Evolutionary conservation across 37 sponge, comb jelly and placozoan species (phyloP), one percentile per base, ranked within the genome.

Genomic region (Spongilla lacustris): DNA sequence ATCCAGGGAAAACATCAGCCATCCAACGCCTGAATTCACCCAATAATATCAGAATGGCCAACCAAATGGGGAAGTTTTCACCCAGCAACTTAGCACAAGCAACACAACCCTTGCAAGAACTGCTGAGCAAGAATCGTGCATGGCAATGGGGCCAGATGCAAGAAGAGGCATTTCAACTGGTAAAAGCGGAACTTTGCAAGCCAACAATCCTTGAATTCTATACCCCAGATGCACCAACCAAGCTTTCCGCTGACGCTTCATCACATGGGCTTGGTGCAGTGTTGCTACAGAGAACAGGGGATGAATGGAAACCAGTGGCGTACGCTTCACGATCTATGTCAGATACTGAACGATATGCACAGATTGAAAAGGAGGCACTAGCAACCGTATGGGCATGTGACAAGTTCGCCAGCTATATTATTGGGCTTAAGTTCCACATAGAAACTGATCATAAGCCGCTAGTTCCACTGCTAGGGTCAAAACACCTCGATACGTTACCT

Each of bases 381-480:
- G 87, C 87, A 19, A 23, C 48, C 11, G 78, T 72, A 69, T 86
- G 86, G 86, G 72, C 49, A 4, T 78, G 79, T 69, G 88, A 81
- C 23, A 80, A 58, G 27, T 87, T 80, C 41, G 10, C 81, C 4
- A 58, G 74, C 28, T 89, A 89, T 32, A 48, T 89, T 26, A 74
- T 83, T 34, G 84, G 89, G 23, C 36, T 9, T 0, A 46, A 37
- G 32, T 73, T 86, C 36, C 25, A 27, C 23, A 71, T 86, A 23
- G 87, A 86, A 37, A 67, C 89, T 30, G 80, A 89, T 41, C 89
- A 89, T 36, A 83, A 89, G 48, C 89, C 89, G 2, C 68, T 89
- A 8, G 71, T 89, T 24, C 84, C 84, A 0, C 29, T 89, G 30
- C 46, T 89, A 73, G 66, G 71, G 36, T 50, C 68, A 26, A 87